Evolutionary conservation across 2,888 invertebrate species (phyloP), one percentile per base, ranked within the genome.

Genomic region (Junonia oenone): DNA sequence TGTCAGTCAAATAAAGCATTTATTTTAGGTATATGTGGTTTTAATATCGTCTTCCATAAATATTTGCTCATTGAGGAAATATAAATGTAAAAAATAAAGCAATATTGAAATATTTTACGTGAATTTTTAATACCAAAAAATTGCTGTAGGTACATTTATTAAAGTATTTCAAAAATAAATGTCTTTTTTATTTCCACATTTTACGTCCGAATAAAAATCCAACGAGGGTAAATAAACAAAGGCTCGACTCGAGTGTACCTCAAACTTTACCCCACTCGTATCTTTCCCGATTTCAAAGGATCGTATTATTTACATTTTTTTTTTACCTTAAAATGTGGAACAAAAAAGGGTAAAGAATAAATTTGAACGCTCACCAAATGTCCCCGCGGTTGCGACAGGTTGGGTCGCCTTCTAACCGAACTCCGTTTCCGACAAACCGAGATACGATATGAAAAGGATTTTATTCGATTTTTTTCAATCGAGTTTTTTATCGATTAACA

Each of bases 241-340:
- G n/a, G 17, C n/a, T 31, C n/a, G 11, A 19, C 14, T 31, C 22
- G 11, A 59, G 73, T 88, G 76, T 72, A 68, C 51, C 74, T 47
- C 68, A 59, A 72, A 52, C 87, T 64, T 76, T 65, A 77, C 57
- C 59, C 71, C 80, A 84, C 73, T 83, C 79, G 81, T 78, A 82
- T 78, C 78, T 76, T 55, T 40, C 74, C 71, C 73, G 71, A 73
- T 80, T 80, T 78, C 72, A 77, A 83, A 76, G 78, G 83, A 77
- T 78, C 78, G 82, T 84, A 86, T 86, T 87, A 85, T 88, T 86
- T 83, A 83, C 83, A 76, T 83, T 87, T 87, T n/a, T n/a, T n/a
- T n/a, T 87, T 86, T 77, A 70, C 68, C 59, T 68, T 64, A 74
- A 80, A 83, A 82, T 75, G 70, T 73, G 71, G 77, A 72, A 79